phyloP scores from a whole-genome alignment of 2,797 vertebrate genomes.

The Gephyroberyx darwinii region DNA sequence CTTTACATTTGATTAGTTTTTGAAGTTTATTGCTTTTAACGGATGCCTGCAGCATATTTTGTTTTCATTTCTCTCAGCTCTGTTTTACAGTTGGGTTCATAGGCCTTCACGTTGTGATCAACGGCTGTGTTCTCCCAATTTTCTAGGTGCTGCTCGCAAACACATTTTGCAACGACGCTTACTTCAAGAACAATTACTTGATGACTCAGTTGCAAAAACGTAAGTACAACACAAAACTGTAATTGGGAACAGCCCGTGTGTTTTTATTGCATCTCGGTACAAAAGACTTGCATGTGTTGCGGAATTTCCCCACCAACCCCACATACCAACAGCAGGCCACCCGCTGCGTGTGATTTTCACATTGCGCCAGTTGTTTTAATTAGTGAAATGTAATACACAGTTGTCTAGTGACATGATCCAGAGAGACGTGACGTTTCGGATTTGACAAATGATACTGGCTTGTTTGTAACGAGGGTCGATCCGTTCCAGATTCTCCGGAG shows the following conservation, averaged over 20 bases:
- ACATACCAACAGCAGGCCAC: conserved; percentile 55
- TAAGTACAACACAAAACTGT: conserved; percentile 79
- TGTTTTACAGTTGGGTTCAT: conserved; percentile 12
- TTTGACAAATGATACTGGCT: conserved; percentile 22
- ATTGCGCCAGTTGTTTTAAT: conserved; percentile 34
- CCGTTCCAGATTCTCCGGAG: conserved; percentile 85
- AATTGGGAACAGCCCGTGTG: conserved; percentile 70
- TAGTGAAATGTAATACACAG: conserved; percentile 11
- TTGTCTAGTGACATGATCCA: conserved; percentile 24
- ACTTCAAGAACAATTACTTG: conserved; percentile 89
- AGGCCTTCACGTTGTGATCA: conserved; percentile 13
- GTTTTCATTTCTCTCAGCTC: background rate
- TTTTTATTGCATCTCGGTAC: conserved; percentile 56
- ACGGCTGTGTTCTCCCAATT: conserved; percentile 1
- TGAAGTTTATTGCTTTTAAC: background rate
- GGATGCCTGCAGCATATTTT: background rate
- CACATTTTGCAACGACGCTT: conserved; percentile 89
- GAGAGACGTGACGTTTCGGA: conserved; percentile 19
- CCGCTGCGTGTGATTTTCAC: conserved; percentile 51
- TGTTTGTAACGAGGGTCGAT: conserved; percentile 26
- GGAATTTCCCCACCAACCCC: conserved; percentile 56
- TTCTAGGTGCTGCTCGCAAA: conserved; percentile 90
- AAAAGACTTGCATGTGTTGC: conserved; percentile 73
- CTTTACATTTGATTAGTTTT: conserved; percentile 4
- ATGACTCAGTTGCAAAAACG: conserved; percentile 88